These are phyloP conservation scores for Choristoneura rosaceana DNA, from an alignment of 2,888 invertebrate genomes.

Conservation along the genomic window DNA sequence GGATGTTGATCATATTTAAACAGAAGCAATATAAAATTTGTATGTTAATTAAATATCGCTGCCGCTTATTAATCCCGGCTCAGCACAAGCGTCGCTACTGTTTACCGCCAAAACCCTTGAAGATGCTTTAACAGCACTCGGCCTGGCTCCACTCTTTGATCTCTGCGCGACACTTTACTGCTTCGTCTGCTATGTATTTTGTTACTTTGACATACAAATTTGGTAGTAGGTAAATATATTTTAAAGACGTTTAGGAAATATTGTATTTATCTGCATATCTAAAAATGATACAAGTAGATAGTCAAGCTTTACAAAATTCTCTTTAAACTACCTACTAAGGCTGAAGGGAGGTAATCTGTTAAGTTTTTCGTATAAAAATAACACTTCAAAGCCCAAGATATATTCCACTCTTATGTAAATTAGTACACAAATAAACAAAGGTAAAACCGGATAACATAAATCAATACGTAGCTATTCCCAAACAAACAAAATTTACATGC, in stretches of 20 bases:
- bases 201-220: neutral
- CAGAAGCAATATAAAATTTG: neutral
- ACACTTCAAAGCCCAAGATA: neutral
- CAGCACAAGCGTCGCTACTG: slow-evolving; percentile 63
- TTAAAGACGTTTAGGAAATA: neutral
- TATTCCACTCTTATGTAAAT: neutral
- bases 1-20: neutral
- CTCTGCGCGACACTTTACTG: slow-evolving; percentile 73
- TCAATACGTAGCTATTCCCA: slow-evolving; percentile 60
- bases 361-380: neutral
- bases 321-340: neutral
- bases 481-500: slow-evolving; percentile 75
- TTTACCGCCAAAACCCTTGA: slow-evolving; percentile 79
- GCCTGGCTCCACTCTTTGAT: slow-evolving; percentile 74
- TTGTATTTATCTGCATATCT: too few species aligned
- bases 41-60: slow-evolving; percentile 38
- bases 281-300: too few species aligned
- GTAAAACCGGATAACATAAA: slow-evolving; percentile 61
- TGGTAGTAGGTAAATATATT: neutral
- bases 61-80: slow-evolving; percentile 50
- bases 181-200: neutral
- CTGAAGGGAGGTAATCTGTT: too few species aligned
- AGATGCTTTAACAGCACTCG: slow-evolving; percentile 77
- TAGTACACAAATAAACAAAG: slow-evolving; percentile 33
- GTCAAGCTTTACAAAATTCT: too few species aligned